phyloP scores from a whole-genome alignment of 2,888 invertebrate genomes.

The Cyclophora albipunctata region DNA sequence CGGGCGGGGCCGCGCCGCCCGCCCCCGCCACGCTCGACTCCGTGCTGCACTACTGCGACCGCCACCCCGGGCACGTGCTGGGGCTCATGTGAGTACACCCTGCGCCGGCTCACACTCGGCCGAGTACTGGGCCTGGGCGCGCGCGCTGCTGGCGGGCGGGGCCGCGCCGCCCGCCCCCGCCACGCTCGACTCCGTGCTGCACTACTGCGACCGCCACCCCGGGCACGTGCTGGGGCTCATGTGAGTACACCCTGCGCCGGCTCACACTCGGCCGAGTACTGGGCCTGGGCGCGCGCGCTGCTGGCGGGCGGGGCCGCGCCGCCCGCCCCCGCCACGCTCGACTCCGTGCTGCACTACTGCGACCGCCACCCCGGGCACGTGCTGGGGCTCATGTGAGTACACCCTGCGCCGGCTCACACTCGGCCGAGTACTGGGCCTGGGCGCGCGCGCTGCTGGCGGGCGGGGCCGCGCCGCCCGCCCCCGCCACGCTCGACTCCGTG shows the following conservation, averaged over 20 bases:
- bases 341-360: slow-evolving; percentile 62
- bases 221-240: background rate
- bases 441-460: slow-evolving; percentile 1
- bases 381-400: too few relatives aligned
- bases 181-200: slow-evolving; percentile 52
- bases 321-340: slow-evolving; percentile 37
- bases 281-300: slow-evolving; percentile 11
- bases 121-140: slow-evolving; percentile 17
- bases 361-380: slow-evolving; percentile 7
- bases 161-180: slow-evolving; percentile 23
- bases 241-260: too few relatives aligned
- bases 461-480: slow-evolving; percentile 16
- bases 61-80: background rate
- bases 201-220: slow-evolving; percentile 46
- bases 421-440: slow-evolving; percentile 26
- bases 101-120: slow-evolving; percentile 25
- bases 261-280: slow-evolving; percentile 29
- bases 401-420: slow-evolving; percentile 21
- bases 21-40: slow-evolving; percentile 37
- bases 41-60: slow-evolving; percentile 61
- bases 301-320: slow-evolving; percentile 1
- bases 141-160: slow-evolving; percentile 3
- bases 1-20: slow-evolving; percentile 3
- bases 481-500: slow-evolving; percentile 46
- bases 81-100: too few relatives aligned